Base-by-base conservation (phyloP, 2,113 vertebrate species). In the Atractosteus spatula region DNA sequence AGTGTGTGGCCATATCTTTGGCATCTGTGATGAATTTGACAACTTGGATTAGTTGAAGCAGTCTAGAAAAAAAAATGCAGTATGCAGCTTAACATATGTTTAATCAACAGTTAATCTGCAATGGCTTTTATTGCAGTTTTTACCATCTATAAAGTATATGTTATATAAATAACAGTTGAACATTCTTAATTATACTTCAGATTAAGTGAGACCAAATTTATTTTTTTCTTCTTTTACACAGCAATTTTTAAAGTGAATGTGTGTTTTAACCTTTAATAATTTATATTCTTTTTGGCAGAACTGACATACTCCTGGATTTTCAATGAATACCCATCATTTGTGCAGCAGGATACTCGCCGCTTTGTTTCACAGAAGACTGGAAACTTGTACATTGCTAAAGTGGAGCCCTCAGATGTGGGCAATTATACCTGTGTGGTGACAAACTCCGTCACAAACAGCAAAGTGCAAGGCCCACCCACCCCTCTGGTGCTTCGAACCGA, bases 381-480 rank as follows among this genome's bases (percentile, higher is more conserved):
- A 0, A 98, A 99, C 66, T 82, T 99, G 3, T 99, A 99, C 83
- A 97, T 99, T 0, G 97, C 97, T 11, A 99, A 96, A 82, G 97
- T 99, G 83, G 96, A 99, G 75, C 85, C 87, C 3, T 97, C 96
- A 0, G 97, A 99, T 7, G 97, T 89, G 44, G 97, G 97, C 11
- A 97, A 98, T 85, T 99, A 99, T 84, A 98, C 96, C 0, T 99
- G 97, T 0, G 96, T 98, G 76, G 96, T 99, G 69, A 97, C 96
- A 1, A 98, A 96, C 82, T 93, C 89, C 0, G 93, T 98, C 69
- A 99, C 96, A 1, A 97, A 94, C 86, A 91, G 87, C 75, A 82
- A 86, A 10, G 95, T 96, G 12, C 89, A 96, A 77, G 97, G 97
- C 1, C 97, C 97, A 0, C 94, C 94, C 45, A 98, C 97, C 0